phyloP scores from a whole-genome alignment of 64 coral and sea anemone genomes.

The Pocillopora damicornis region DNA sequence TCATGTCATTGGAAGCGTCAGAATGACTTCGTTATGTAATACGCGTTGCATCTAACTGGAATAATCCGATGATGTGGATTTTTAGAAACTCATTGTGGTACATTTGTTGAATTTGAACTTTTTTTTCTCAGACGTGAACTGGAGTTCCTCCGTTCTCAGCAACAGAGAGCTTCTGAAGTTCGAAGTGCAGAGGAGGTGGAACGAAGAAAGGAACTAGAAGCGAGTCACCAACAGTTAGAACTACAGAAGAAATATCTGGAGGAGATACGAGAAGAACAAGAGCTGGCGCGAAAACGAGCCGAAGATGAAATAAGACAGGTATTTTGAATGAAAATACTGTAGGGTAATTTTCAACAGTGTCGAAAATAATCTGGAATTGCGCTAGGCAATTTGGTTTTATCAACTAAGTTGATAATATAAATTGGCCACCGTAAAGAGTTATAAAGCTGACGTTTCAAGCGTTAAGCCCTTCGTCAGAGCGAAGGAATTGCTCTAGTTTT shows the following conservation, averaged over 20 bases:
- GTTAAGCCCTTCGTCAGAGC: too few species aligned
- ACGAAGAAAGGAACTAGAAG: constrained; percentile 64
- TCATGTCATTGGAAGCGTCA: too few species aligned
- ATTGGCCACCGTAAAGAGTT: not conserved
- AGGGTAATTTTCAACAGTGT: not conserved
- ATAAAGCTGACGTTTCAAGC: too few species aligned
- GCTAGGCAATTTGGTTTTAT: not conserved
- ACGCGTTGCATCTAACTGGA: too few species aligned
- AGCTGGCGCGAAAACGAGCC: constrained; percentile 63
- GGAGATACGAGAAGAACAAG: constrained; percentile 85
- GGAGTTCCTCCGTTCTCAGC: constrained; percentile 82
- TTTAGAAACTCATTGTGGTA: too few species aligned
- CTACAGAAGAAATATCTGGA: constrained; percentile 90
- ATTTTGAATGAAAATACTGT: not conserved
- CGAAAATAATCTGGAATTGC: too few species aligned
- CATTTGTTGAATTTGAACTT: too few species aligned
- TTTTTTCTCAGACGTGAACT: constrained; percentile 63
- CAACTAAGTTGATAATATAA: not conserved
- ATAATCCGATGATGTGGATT: too few species aligned
- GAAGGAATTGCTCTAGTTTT: too few species aligned
- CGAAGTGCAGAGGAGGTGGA: constrained; percentile 70
- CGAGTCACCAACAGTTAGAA: constrained; percentile 71
- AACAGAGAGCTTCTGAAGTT: constrained; percentile 72
- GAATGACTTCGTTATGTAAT: too few species aligned
- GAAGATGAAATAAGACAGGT: constrained; percentile 76